Evolutionary conservation across 2,113 vertebrate species (phyloP).

Genomic region (Nannospalax galili): DNA sequence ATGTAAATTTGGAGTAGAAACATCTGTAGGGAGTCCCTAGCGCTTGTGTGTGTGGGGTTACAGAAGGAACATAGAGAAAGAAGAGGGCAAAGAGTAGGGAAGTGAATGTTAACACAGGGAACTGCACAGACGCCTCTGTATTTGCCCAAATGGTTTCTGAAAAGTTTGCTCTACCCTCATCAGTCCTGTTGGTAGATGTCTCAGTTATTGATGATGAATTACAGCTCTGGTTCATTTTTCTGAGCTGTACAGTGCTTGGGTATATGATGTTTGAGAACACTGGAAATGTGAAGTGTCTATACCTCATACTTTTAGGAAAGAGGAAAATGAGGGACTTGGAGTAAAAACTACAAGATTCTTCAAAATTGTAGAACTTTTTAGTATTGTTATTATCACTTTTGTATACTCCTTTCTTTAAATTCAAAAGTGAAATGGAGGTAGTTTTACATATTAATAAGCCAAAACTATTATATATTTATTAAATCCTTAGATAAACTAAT

Average conservation of each 20-base stretch:
- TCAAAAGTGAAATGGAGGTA: neutral
- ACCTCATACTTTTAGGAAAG: neutral
- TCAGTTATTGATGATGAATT: fast-evolving
- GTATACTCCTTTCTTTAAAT: neutral
- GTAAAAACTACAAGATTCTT: neutral
- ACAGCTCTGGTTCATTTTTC: neutral
- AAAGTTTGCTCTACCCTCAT: too few species aligned
- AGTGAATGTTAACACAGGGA: fast-evolving
- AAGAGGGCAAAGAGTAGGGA: neutral
- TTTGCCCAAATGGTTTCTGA: neutral
- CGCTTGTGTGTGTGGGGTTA: fast-evolving
- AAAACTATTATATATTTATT: neutral
- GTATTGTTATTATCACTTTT: neutral
- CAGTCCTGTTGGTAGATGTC: fast-evolving
- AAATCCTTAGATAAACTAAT: neutral
- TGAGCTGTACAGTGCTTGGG: fast-evolving
- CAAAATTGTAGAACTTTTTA: neutral
- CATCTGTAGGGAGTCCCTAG: neutral
- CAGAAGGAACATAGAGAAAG: neutral
- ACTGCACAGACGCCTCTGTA: neutral
- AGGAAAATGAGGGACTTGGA: neutral
- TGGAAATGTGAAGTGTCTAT: fast-evolving
- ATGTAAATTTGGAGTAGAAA: too few species aligned
- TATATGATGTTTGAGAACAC: neutral
- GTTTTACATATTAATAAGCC: neutral